Conservation (phyloP, 2,888 invertebrate genomes). For the Drosophila infuscata region DNA sequence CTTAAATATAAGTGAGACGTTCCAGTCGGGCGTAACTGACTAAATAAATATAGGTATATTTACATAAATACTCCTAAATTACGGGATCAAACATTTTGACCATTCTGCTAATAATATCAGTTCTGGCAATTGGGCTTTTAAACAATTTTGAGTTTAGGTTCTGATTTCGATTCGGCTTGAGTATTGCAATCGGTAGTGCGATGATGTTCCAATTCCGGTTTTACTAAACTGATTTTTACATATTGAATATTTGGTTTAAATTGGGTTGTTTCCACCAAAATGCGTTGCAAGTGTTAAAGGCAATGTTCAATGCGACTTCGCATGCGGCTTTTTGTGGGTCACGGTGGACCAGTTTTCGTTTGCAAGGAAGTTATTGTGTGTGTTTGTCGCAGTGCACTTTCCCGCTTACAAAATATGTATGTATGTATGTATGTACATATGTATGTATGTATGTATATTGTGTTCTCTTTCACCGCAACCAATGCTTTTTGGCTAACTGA, state of each 20-base stretch:
- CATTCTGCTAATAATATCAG: background rate
- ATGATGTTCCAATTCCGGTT: background rate
- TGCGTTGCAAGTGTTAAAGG: constrained; percentile 46
- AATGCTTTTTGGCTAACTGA: constrained; percentile 8
- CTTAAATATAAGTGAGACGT: too few relatives aligned
- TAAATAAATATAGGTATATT: background rate
- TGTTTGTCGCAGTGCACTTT: constrained; percentile 35
- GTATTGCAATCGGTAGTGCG: background rate
- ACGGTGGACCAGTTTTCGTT: constrained; percentile 72
- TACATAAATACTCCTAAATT: background rate
- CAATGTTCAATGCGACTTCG: constrained; percentile 24
- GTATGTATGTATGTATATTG: background rate
- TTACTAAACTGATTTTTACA: background rate
- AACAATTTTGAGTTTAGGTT: background rate
- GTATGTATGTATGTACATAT: background rate
- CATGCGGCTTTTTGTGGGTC: constrained; percentile 65
- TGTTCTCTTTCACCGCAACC: constrained; percentile 1
- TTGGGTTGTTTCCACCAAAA: constrained; percentile 1
- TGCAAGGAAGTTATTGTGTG: constrained; percentile 66
- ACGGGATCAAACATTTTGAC: background rate
- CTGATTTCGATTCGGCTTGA: background rate
- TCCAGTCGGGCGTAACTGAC: background rate
- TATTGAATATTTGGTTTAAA: background rate
- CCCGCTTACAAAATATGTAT: background rate
- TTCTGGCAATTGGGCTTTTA: background rate